Percentiles rank a stretch among this genome's conserved stretches.
These are phyloP conservation scores for Pteruthius melanotis DNA, from an alignment of 2,113 vertebrate genomes.

Conservation along the genomic window DNA sequence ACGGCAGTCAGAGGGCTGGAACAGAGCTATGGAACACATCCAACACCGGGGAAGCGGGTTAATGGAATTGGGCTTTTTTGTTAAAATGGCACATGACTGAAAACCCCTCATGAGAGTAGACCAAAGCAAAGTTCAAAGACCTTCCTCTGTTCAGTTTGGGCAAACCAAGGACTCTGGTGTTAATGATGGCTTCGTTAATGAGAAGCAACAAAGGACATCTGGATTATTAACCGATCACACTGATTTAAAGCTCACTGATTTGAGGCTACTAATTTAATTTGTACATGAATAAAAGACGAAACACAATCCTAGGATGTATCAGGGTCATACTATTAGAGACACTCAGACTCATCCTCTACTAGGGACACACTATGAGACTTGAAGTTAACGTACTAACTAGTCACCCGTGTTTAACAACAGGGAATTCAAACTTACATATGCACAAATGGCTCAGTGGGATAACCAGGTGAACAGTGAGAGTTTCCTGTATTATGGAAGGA, in stretches of 20 bases:
- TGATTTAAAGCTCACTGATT: not conserved
- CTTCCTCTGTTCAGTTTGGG: not conserved
- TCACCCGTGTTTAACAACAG: accelerated
- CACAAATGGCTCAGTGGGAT: not conserved
- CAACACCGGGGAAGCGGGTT: not conserved
- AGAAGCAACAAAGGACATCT: not conserved
- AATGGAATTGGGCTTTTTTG: not conserved
- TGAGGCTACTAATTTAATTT: not conserved
- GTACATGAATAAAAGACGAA: not conserved
- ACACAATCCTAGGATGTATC: not conserved
- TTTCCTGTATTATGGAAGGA: not conserved
- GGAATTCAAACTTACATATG: not conserved
- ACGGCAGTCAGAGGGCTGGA: not conserved
- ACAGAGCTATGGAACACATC: not conserved
- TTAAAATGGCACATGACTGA: not conserved
- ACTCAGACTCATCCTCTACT: not conserved
- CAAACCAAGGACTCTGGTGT: not conserved
- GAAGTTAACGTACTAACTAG: not conserved
- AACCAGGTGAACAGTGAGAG: not conserved
- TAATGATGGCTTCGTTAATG: not conserved
- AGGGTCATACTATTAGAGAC: not conserved
- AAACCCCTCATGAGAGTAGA: not conserved
- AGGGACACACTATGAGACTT: not conserved
- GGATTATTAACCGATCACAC: not conserved
- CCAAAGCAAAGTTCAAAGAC: not conserved